These are phyloP conservation scores for Eulemur rufifrons DNA, from an alignment of 2,113 vertebrate genomes.

Conservation along the genomic window DNA sequence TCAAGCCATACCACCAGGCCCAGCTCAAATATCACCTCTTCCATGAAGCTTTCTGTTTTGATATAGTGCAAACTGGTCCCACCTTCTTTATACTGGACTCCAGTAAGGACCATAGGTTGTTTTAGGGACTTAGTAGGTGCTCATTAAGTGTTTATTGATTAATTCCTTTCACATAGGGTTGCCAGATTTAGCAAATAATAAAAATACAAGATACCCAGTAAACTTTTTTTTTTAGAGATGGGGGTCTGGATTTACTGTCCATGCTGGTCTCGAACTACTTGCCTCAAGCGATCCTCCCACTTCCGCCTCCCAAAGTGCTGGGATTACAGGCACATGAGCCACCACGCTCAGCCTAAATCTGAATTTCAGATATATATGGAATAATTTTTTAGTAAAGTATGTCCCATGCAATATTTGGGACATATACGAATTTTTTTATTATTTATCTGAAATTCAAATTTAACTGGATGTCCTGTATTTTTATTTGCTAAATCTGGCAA, in stretches of 20 bases:
- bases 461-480: background rate
- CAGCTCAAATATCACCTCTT: background rate
- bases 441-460: conserved; percentile 40
- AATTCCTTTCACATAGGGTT: background rate
- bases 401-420: background rate
- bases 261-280: too few species aligned
- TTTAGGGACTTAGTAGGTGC: background rate
- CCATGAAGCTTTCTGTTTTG: background rate
- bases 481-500: background rate
- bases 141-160: background rate
- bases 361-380: conserved; percentile 12
- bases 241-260: too few species aligned
- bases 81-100: background rate
- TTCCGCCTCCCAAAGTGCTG: too few species aligned
- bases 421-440: background rate
- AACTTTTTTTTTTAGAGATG: background rate
- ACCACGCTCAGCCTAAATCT: too few species aligned
- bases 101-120: background rate
- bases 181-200: conserved; percentile 26
- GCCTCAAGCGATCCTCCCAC: too few species aligned
- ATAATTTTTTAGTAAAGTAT: background rate
- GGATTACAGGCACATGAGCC: too few species aligned
- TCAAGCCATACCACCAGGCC: background rate
- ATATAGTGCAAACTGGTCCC: background rate
- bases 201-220: background rate